Conservation (phyloP, 92 coral and sea anemone genomes). For the Galaxea fascicularis region DNA sequence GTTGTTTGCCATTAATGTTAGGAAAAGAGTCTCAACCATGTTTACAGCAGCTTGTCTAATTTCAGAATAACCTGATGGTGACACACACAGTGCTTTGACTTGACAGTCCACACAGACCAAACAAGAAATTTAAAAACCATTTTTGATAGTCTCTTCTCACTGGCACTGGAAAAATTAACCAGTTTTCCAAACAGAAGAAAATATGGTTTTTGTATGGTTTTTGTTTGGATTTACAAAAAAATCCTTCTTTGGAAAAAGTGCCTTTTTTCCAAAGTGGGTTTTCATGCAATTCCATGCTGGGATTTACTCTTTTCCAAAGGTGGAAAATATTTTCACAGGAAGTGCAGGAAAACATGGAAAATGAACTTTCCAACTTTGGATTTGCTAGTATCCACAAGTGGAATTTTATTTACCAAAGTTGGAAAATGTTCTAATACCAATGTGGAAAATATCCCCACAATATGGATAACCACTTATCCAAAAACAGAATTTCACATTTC, state of each 20-base stretch:
- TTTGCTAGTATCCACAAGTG: constrained; percentile 23
- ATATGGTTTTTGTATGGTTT: constrained; percentile 23
- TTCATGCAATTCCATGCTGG: constrained; percentile 31
- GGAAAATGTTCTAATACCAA: background rate
- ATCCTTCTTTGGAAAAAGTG: constrained; percentile 19
- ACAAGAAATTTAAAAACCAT: too few relatives aligned
- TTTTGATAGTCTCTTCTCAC: too few relatives aligned
- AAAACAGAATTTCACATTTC: constrained; percentile 21
- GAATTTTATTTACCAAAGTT: constrained; percentile 15
- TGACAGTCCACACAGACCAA: too few relatives aligned
- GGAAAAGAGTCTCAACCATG: too few relatives aligned
- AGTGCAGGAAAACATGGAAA: constrained; percentile 19
- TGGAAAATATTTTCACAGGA: constrained; percentile 14
- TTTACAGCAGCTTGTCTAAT: too few relatives aligned
- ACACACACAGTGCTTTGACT: too few relatives aligned
- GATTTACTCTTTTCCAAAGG: too few relatives aligned
- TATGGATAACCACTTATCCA: constrained; percentile 35
- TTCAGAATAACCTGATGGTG: too few relatives aligned
- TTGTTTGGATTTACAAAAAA: constrained; percentile 19
- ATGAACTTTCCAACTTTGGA: constrained; percentile 34
- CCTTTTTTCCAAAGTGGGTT: constrained; percentile 41
- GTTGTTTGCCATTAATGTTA: too few relatives aligned
- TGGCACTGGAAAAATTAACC: constrained; percentile 36
- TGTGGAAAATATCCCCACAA: too few relatives aligned
- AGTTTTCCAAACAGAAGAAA: constrained; percentile 13